Evolutionary conservation across 2,888 invertebrate species (phyloP), one percentile per base, ranked within the genome.

Genomic region (Callyntrura sp.): DNA sequence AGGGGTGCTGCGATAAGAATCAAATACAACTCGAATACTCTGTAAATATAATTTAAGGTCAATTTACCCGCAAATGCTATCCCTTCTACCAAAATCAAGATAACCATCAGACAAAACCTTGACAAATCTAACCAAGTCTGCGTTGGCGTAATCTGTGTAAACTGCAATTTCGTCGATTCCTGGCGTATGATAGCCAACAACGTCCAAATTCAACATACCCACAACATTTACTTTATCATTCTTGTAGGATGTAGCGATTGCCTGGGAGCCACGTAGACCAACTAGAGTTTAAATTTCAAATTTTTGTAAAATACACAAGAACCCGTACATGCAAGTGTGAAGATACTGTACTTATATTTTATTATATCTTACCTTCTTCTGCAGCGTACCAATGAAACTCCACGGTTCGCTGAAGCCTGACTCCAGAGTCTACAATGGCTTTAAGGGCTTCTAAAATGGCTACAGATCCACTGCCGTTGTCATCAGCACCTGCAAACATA

Each of bases 321-420:
- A n/a, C n/a, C n/a, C n/a, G n/a, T n/a, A n/a, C n/a, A n/a, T n/a
- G n/a, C n/a, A n/a, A n/a, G n/a, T n/a, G n/a, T n/a, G n/a, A n/a
- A n/a, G n/a, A n/a, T n/a, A n/a, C n/a, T n/a, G n/a, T n/a, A n/a
- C n/a, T n/a, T n/a, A n/a, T n/a, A n/a, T n/a, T n/a, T n/a, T n/a
- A n/a, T n/a, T n/a, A n/a, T n/a, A n/a, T n/a, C n/a, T n/a, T n/a
- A n/a, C n/a, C n/a, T n/a, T n/a, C n/a, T 23, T 87, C 90, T 5
- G 90, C 90, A 35, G 90, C 90, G 60, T 90, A 90, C 88, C 88
- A 90, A 23, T 90, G 90, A 51, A 90, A 90, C 23, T 90, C 90
- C 4, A 90, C 62, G 0, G 82, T 86, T 62, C 76, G 43, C 2
- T 83, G 60, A 0, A 81, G 90, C 11, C 60, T 20, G 25, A 86